Evolutionary conservation across 2,888 invertebrate genomes (phyloP).

Genomic region (Spicauda simplicius): DNA sequence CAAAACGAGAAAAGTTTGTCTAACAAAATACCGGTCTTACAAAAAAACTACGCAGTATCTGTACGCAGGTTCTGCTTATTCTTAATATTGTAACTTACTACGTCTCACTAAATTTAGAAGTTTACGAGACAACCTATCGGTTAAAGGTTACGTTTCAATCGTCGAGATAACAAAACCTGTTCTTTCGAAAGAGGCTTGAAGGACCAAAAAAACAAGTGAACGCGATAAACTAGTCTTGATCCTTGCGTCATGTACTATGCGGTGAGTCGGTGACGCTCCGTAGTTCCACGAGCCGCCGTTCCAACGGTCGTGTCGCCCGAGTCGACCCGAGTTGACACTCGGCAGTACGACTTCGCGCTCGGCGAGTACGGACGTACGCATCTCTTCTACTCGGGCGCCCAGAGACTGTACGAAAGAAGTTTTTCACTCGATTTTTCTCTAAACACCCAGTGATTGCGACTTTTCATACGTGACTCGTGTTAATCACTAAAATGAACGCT

Average conservation of each 20-base stretch:
- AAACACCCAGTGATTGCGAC: constrained; percentile 39
- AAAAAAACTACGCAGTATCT: too few species aligned
- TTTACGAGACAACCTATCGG: not conserved
- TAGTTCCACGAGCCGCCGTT: constrained; percentile 66
- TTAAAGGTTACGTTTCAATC: constrained; percentile 8
- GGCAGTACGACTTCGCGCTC: constrained; percentile 68
- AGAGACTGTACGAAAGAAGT: constrained; percentile 74
- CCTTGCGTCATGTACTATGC: constrained; percentile 53
- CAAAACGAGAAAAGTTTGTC: too few species aligned
- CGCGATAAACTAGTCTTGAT: constrained; percentile 53
- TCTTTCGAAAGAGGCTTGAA: constrained; percentile 18
- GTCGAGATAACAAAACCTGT: constrained; percentile 23
- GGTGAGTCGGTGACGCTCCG: constrained; percentile 52
- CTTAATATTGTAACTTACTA: too few species aligned
- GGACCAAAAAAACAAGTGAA: constrained; percentile 17
- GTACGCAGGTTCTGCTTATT: too few species aligned
- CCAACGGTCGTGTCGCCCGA: constrained; percentile 61
- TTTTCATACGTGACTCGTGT: constrained; percentile 54
- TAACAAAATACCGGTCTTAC: too few species aligned
- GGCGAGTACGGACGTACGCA: constrained; percentile 65
- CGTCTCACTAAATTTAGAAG: not conserved
- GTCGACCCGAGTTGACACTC: constrained; percentile 48
- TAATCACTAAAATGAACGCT: constrained; percentile 54
- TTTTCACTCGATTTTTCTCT: constrained; percentile 53
- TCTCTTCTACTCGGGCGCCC: constrained; percentile 46